Evolutionary conservation across 2,113 vertebrate species (phyloP), one percentile per base, ranked within the genome.

Genomic region (Vulpes lagopus): DNA sequence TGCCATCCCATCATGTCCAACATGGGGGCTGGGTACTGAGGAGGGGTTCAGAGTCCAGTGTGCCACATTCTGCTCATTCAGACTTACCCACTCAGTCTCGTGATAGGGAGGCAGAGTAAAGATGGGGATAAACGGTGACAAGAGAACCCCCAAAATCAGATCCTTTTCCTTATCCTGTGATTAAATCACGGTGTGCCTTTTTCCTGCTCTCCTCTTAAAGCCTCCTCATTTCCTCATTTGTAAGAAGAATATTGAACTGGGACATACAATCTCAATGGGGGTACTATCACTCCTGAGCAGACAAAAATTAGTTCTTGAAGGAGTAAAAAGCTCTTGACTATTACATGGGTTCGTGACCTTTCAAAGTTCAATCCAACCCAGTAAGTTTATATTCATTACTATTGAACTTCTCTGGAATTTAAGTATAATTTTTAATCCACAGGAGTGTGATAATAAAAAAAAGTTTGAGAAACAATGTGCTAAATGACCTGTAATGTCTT

Each of bases 1-100:
- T 1, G 8, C 11, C 11, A 6, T 8, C 10, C n/a, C n/a, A 7
- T 0, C 8, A 3, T 25, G 35, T 60, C n/a, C 67, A 51, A 5
- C 0, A 0, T 8, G 19, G 2, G 43, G 6, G 19, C 11, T 22
- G 5, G 11, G 5, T 25, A 3, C 11, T 8, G 12, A 17, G 53
- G 30, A 57, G 38, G 2, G 9, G 2, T 43, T 25, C 25, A 16
- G 32, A 38, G 59, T 11, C 53, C 11, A 62, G 5, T 6, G 10
- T 19, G 9, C 12, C 7, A 27, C 23, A 22, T 4, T 22, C 14
- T 69, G 16, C 20, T 30, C 3, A 7, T 43, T 43, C 22, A 32
- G 11, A n/a, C 4, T 11, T 17, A 1, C 17, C 32, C 4, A 57
- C 4, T 60, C 20, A 59, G 19, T 35, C 14, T 59, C 9, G 12